phyloP scores from a whole-genome alignment of 2,113 vertebrate genomes.

The Sander lucioperca region DNA sequence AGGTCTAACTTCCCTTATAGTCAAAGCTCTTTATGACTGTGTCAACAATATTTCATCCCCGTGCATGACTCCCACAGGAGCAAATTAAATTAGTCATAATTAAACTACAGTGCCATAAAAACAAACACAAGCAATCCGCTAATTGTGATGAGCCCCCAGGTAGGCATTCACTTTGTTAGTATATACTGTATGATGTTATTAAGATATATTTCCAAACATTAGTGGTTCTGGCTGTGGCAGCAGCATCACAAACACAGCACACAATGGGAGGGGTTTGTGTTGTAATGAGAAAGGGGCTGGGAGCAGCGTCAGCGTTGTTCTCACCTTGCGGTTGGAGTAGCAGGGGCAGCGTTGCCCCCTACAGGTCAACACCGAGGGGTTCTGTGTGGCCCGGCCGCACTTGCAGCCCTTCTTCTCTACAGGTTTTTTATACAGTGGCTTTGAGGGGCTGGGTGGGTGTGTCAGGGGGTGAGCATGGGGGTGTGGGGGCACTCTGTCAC shows the following conservation, averaged over 20 bases:
- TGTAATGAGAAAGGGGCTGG: no score
- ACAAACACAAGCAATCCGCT: not conserved
- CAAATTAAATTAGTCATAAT: not conserved
- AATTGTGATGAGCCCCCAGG: not conserved
- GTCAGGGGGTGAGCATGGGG: constrained; percentile 84
- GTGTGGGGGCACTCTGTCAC: constrained; percentile 91
- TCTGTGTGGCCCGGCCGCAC: constrained; percentile 98
- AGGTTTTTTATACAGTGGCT: constrained; percentile 97
- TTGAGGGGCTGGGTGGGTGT: constrained; percentile 93
- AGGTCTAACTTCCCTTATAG: not conserved
- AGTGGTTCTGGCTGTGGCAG: not conserved
- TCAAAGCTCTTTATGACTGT: not conserved
- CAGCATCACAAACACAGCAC: not conserved
- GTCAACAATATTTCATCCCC: not conserved
- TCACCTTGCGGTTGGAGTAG: constrained; percentile 97
- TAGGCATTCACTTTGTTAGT: not conserved
- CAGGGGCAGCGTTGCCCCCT: constrained; percentile 99
- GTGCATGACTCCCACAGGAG: not conserved
- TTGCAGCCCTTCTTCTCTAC: constrained; percentile 99
- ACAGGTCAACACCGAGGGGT: constrained; percentile 99
- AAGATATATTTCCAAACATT: not conserved
- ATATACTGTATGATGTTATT: not conserved
- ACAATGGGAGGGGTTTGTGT: not conserved
- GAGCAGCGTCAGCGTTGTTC: not conserved
- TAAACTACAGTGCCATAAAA: not conserved